Conservation (phyloP, 2,797 vertebrate species). For the Ctenopoma multispine region DNA sequence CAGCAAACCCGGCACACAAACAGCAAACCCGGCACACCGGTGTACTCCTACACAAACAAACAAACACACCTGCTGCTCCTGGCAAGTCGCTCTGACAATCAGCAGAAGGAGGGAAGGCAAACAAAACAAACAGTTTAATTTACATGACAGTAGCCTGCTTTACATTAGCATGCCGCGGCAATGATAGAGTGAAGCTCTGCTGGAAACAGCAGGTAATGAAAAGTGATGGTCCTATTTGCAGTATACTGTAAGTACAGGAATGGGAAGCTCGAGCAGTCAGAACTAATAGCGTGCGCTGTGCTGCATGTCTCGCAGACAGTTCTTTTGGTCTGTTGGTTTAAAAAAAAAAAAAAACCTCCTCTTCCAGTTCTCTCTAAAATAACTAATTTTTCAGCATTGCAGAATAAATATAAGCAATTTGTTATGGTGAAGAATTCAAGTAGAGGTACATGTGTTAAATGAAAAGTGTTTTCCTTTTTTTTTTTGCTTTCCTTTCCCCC, state of each 20-base stretch:
- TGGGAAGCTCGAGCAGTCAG: slow-evolving; percentile 62
- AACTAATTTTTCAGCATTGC: slow-evolving; percentile 52
- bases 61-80: slow-evolving; percentile 82
- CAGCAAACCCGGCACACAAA: slow-evolving; percentile 65
- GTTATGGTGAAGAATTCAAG: slow-evolving; percentile 52
- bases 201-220: slow-evolving; percentile 78
- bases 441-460: slow-evolving; percentile 55
- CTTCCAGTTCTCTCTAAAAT: slow-evolving; percentile 35
- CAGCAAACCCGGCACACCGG: slow-evolving; percentile 65
- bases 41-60: slow-evolving; percentile 82
- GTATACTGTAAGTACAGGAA: slow-evolving; percentile 72
- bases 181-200: slow-evolving; percentile 78
- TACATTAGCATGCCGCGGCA: slow-evolving; percentile 78
- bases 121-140: slow-evolving; percentile 83
- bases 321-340: slow-evolving; percentile 43
- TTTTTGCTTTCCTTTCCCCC: slow-evolving; percentile 24
- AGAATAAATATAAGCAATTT: slow-evolving; percentile 66
- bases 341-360: slow-evolving; percentile 2
- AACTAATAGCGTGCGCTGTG: slow-evolving; percentile 60
- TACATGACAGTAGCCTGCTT: slow-evolving; percentile 81
- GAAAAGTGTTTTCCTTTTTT: slow-evolving; percentile 29
- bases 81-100: slow-evolving; percentile 79
- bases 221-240: slow-evolving; percentile 78
- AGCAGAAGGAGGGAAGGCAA: slow-evolving; percentile 75
- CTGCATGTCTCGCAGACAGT: slow-evolving; percentile 56